Evolutionary conservation across 2,113 vertebrate species (phyloP).

Genomic region (Ptilonorhynchus violaceus): DNA sequence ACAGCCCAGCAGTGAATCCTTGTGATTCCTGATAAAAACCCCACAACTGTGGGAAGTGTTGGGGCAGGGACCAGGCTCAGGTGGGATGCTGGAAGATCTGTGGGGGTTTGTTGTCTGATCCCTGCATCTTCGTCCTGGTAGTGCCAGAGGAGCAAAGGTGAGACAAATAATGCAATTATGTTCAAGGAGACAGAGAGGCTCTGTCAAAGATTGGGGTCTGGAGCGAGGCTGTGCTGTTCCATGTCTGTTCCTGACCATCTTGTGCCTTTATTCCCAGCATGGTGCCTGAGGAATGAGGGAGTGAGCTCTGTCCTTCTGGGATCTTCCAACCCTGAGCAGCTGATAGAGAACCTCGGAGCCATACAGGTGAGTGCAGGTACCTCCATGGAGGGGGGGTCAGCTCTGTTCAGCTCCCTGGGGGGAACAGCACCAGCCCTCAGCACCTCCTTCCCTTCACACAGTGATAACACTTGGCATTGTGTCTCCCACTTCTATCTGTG

Average conservation of each 20-base stretch:
- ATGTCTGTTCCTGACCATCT: background rate
- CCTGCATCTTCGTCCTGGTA: fast-evolving
- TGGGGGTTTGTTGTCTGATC: background rate
- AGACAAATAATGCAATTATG: background rate
- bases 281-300: constrained; percentile 96
- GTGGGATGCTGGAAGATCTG: background rate
- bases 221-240: fast-evolving
- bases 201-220: background rate
- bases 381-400: fast-evolving
- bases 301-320: constrained; percentile 96
- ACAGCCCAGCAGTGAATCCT: background rate
- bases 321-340: constrained; percentile 93
- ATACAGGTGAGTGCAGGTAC: constrained; percentile 83
- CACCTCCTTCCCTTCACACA: fast-evolving
- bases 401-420: background rate
- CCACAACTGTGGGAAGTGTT: background rate
- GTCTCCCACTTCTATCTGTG: background rate
- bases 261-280: constrained; percentile 75
- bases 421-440: background rate
- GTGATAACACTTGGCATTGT: fast-evolving
- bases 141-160: background rate
- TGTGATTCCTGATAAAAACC: background rate
- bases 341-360: constrained; percentile 96
- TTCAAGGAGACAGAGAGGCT: background rate
- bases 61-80: background rate